Percentiles rank a stretch among this genome's conserved stretches.
Evolutionary conservation across 2,113 vertebrate genomes (phyloP).

Genomic region (Casuarius casuarius): DNA sequence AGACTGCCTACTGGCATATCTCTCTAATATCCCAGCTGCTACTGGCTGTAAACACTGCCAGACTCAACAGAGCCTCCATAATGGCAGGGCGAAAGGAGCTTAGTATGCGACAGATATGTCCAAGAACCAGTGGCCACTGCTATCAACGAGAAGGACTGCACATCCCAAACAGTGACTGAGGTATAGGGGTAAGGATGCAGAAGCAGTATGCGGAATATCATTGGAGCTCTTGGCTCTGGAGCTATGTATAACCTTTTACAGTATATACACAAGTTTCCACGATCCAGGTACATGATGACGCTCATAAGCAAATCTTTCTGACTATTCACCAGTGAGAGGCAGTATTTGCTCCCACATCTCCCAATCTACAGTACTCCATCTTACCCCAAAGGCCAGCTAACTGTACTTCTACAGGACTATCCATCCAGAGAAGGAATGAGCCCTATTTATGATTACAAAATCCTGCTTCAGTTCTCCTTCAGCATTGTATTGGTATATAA

Average conservation of each 20-base stretch:
- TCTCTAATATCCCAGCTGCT: background rate
- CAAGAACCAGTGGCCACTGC: fast-evolving
- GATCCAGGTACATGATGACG: fast-evolving
- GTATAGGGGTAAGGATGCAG: background rate
- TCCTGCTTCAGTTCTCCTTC: background rate
- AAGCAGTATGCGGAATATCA: fast-evolving
- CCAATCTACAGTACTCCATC: background rate
- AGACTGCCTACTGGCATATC: background rate
- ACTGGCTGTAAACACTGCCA: background rate
- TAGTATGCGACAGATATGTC: background rate
- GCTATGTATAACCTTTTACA: background rate
- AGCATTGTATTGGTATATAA: background rate
- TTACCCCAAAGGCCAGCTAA: background rate
- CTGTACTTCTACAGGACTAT: background rate
- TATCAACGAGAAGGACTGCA: background rate
- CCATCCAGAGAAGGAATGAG: background rate
- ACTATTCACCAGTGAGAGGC: background rate
- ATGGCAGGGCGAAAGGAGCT: background rate
- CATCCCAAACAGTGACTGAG: background rate
- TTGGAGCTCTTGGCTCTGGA: background rate
- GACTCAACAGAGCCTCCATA: background rate
- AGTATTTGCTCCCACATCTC: background rate
- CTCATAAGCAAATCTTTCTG: background rate
- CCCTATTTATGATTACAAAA: background rate
- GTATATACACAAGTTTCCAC: background rate